These are phyloP conservation scores for Wiebesia pumilae DNA, from an alignment of 1,140 invertebrate genomes.

Conservation along the genomic window DNA sequence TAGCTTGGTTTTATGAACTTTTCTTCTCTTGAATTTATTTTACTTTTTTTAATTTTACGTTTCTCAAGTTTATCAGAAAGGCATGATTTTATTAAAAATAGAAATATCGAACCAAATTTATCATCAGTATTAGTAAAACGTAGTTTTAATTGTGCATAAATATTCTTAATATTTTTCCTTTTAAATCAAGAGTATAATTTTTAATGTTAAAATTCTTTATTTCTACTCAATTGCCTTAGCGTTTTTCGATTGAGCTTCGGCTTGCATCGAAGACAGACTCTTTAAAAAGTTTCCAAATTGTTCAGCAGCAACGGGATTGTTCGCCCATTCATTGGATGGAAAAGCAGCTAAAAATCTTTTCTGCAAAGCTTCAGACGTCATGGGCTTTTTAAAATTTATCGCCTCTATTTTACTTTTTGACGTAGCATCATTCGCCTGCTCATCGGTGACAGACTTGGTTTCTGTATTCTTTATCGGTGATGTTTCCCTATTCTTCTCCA, in stretches of 20 bases:
- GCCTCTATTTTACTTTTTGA: conserved; percentile 39
- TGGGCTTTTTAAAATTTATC: conserved; percentile 28
- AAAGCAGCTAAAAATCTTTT: conserved; percentile 63
- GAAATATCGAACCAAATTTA: conserved; percentile 22
- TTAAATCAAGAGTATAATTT: background rate
- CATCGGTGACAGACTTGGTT: background rate
- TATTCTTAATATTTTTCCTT: conserved; percentile 1
- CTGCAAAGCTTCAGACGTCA: conserved; percentile 57
- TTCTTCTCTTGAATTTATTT: conserved; percentile 1
- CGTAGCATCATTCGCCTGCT: conserved; percentile 46
- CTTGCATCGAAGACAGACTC: conserved; percentile 59
- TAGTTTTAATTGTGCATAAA: conserved; percentile 41
- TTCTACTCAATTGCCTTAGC: conserved; percentile 18
- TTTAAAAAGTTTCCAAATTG: conserved; percentile 65
- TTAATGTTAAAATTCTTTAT: no score
- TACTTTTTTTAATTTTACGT: background rate
- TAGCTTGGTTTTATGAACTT: conserved; percentile 33
- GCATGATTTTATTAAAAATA: conserved; percentile 26
- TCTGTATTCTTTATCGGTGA: background rate
- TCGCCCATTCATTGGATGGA: conserved; percentile 65
- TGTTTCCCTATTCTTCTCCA: background rate
- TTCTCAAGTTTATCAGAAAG: background rate
- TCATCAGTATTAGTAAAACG: background rate
- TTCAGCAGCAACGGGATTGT: conserved; percentile 60
- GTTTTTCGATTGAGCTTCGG: conserved; percentile 50